Evolutionary conservation across 2,888 invertebrate genomes (phyloP).

Genomic region (Tipula helvola): DNA sequence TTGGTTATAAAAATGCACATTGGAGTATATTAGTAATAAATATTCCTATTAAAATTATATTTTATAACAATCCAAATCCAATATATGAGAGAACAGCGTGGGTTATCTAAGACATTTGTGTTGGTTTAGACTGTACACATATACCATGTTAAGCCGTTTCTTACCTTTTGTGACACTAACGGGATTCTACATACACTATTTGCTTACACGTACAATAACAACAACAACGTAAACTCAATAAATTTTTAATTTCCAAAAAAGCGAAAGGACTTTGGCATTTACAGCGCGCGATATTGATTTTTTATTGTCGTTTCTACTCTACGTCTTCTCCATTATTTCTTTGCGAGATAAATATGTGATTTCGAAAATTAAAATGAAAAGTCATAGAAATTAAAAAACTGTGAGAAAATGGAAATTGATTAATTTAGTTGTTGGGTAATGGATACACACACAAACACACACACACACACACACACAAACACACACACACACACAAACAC

Average conservation of each 20-base stretch:
- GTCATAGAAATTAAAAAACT: not conserved
- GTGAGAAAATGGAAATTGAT: not conserved
- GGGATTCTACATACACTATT: not conserved
- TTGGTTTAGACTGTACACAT: too few relatives aligned
- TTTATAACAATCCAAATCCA: too few relatives aligned
- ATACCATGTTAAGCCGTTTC: not conserved
- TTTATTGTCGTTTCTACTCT: not conserved
- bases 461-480: too few relatives aligned
- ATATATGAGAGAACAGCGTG: too few relatives aligned
- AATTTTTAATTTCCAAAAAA: not conserved
- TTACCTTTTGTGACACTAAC: not conserved
- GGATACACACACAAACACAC: too few relatives aligned
- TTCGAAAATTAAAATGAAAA: not conserved
- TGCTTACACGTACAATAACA: not conserved
- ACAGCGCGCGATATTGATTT: not conserved
- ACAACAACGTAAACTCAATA: not conserved
- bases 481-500: too few relatives aligned
- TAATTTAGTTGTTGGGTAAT: not conserved
- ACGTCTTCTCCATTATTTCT: not conserved
- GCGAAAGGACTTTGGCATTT: not conserved
- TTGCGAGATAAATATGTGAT: not conserved
- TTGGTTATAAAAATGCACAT: too few relatives aligned
- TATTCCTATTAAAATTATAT: too few relatives aligned
- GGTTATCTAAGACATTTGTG: too few relatives aligned
- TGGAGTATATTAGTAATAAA: too few relatives aligned